Base-by-base conservation (phyloP, 2,888 invertebrate genomes). In the Gandaritis pyraliata region DNA sequence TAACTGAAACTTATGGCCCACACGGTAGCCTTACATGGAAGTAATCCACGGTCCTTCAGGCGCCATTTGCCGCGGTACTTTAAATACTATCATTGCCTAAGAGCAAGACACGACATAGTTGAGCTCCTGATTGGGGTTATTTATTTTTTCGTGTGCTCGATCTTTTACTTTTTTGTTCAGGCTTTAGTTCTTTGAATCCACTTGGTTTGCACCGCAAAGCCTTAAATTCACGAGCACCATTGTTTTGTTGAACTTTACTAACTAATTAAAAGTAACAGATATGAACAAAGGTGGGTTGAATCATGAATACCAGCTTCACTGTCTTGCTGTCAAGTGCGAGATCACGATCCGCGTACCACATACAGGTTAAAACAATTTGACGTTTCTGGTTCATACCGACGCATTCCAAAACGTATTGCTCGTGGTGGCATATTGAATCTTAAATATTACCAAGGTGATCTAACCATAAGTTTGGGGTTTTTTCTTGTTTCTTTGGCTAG, bases 1-100 rank as follows among this genome's bases (percentile, higher is more conserved):
- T 78, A 80, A 69, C 53, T 60, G 71, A 61, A 71, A 80, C 63
- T 74, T 78, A 80, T 73, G 73, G 71, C 64, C 70, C 59, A 66
- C 66, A 65, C 71, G 56, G 65, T 64, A 68, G 64, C 77, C 79
- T 61, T 76, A 78, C 61, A 75, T 52, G 81, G 81, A 38, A 53
- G 39, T 52, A 45, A 46, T 61, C 47, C 61, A 12, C 36, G 57
- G 57, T 59, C 18, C 36, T 56, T 49, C 59, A 56, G 55, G 48
- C 48, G 41, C 23, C 33, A 39, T 64, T 64, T 64, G 56, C 48
- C 47, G 53, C 43, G 41, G 46, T 59, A 39, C 52, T 38, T 63
- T 56, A 49, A 55, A 56, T 59, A 63, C 55, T 58, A 43, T 58
- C 55, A 55, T 52, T 29, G 46, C 50, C 16, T 48, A 41, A 38